Base-by-base conservation (phyloP, 1,140 invertebrate species). In the Semibalanus balanoides region DNA sequence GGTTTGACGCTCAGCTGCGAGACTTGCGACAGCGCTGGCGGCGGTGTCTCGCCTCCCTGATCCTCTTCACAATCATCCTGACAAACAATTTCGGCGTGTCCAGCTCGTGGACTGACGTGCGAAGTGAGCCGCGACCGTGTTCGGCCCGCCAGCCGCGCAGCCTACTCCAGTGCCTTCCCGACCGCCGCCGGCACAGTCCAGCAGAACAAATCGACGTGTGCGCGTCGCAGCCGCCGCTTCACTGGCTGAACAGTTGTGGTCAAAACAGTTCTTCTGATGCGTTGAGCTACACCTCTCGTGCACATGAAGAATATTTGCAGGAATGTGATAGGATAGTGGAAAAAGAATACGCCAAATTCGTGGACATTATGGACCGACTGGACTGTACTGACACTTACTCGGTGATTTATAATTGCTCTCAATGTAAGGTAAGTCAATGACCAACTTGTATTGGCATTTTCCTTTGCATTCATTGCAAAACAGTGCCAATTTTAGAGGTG, bases 1-100 rank as follows among this genome's bases (percentile, higher is more conserved):
- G 51, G 51, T 19, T 64, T 64, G 51, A 64, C 51, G 51, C 51
- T 11, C 51, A 64, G 51, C 51, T 64, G 11, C 11, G 51, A 1
- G 70, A 72, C 28, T n/a, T 72, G 70, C 9, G 3, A 19, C 70
- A 72, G 70, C 70, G 70, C 70, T 72, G 70, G 70, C 70, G 70
- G 9, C 70, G 70, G 11, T 72, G 70, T 29, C 70, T 72, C 28
- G 70, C 70, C 70, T 72, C 70, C 29, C 70, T 72, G n/a, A 17
- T 72, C 28, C 70, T 72, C 70, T 72, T 72, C 70, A 72, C 70
- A 72, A 72, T 72, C 70, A 72, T 72, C 28, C 70, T 72, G 70
- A 72, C 70, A 17, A 72, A 72, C 70, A 72, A 72, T n/a, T 72
- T 72, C 19, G 70, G 70, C 9, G 70, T 72, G 25, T 29, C 28